A percentile compares a stretch with the other conserved stretches of the same genome.
These are phyloP conservation scores for Tenthredo mesomela DNA, from an alignment of 2,888 invertebrate genomes.

Conservation along the genomic window DNA sequence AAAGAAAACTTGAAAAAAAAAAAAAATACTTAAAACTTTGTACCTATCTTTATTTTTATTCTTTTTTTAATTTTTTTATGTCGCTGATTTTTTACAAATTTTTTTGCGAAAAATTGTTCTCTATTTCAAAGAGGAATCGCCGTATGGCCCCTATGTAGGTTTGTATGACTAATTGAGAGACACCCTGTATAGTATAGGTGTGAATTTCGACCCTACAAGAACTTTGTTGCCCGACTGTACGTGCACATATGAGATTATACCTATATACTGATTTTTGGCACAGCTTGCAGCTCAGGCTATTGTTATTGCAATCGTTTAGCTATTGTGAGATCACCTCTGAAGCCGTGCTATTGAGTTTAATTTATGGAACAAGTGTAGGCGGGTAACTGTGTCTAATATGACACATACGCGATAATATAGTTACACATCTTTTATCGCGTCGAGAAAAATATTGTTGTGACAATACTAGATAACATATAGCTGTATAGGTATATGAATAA, in stretches of 20 bases:
- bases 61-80: too few relatives aligned
- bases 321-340: slow-evolving; percentile 3
- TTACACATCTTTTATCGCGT: background rate
- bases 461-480: background rate
- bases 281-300: background rate
- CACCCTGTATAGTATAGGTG: too few relatives aligned
- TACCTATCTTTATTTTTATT: too few relatives aligned
- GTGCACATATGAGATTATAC: background rate
- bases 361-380: background rate
- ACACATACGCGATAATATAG: background rate
- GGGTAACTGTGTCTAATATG: background rate
- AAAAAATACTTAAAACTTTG: too few relatives aligned
- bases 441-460: background rate
- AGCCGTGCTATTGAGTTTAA: background rate
- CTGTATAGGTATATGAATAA: background rate
- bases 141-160: too few relatives aligned
- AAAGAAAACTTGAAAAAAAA: too few relatives aligned
- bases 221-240: too few relatives aligned
- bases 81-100: too few relatives aligned
- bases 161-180: too few relatives aligned
- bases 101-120: too few relatives aligned
- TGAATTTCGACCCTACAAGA: too few relatives aligned
- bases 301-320: background rate
- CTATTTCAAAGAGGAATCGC: too few relatives aligned
- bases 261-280: background rate